Evolutionary conservation across 2,888 invertebrate species (phyloP).

Genomic region (Acrobasis suavella): DNA sequence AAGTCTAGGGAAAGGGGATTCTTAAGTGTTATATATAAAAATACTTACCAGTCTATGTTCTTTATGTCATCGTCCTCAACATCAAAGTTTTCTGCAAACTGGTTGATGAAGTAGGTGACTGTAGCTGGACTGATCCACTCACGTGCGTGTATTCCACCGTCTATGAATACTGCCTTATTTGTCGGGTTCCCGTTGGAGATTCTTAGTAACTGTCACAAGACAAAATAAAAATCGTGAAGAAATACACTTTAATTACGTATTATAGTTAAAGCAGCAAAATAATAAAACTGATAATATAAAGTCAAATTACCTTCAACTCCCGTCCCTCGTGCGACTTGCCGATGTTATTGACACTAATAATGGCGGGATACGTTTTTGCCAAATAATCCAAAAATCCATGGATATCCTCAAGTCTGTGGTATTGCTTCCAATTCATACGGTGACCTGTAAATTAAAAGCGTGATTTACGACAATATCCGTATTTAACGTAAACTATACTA

Average conservation of each 20-base stretch:
- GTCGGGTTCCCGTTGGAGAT: constrained; percentile 86
- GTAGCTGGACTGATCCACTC: constrained; percentile 96
- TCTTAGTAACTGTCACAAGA: constrained; percentile 63
- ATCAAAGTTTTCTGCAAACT: constrained; percentile 89
- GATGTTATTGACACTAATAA: constrained; percentile 88
- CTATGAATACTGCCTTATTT: constrained; percentile 88
- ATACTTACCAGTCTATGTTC: constrained; percentile 69
- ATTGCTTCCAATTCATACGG: constrained; percentile 90
- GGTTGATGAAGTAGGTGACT: constrained; percentile 89
- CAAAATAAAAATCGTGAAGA: background rate
- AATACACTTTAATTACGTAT: background rate
- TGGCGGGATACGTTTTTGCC: constrained; percentile 87
- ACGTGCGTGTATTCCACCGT: constrained; percentile 93
- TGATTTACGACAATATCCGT: background rate
- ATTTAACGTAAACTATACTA: background rate
- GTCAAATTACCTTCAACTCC: constrained; percentile 84
- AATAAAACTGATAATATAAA: too few species aligned
- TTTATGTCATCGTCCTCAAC: constrained; percentile 81
- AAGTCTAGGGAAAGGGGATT: too few species aligned
- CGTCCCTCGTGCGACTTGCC: constrained; percentile 89
- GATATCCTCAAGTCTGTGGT: constrained; percentile 89
- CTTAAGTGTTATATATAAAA: too few species aligned
- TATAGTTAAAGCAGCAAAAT: too few species aligned
- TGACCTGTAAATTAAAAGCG: constrained; percentile 56
- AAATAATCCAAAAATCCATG: constrained; percentile 90